Percentiles rank a stretch among this genome's conserved stretches.
Conservation (phyloP, 2,888 invertebrate species). For the Leptopterna dolabrata region DNA sequence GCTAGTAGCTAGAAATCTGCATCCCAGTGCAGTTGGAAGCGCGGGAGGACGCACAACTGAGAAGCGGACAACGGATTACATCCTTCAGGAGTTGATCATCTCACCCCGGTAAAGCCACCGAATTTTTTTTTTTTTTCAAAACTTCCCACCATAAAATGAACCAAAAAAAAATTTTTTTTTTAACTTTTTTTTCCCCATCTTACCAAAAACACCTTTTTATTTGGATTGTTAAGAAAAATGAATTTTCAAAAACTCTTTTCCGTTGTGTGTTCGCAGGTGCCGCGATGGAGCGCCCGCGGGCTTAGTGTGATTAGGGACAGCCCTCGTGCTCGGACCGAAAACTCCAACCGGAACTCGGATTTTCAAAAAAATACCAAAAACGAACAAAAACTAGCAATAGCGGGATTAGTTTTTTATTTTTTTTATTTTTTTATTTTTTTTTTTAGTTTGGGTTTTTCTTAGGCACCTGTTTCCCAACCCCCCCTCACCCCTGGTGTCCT, state of each 20-base stretch:
- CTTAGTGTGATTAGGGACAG: slow-evolving; percentile 49
- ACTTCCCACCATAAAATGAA: neutral
- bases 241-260: neutral
- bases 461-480: neutral
- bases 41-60: slow-evolving; percentile 52
- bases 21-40: slow-evolving; percentile 59
- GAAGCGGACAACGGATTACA: slow-evolving; percentile 52
- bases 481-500: neutral
- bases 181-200: neutral
- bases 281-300: slow-evolving; percentile 52
- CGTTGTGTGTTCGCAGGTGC: slow-evolving; percentile 48
- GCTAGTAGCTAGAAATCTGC: slow-evolving; percentile 61
- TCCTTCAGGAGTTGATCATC: slow-evolving; percentile 52
- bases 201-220: neutral
- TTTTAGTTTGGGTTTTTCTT: neutral
- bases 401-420: slow-evolving; percentile 33
- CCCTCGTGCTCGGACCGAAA: slow-evolving; percentile 41
- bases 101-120: slow-evolving; percentile 46
- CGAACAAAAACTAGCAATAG: slow-evolving; percentile 8
- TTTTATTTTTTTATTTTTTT: slow-evolving; percentile 27
- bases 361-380: neutral
- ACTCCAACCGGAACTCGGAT: slow-evolving; percentile 5
- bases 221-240: neutral
- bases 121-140: slow-evolving; percentile 2
- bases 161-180: slow-evolving; percentile 1